Conservation (phyloP, 2,888 invertebrate species). For the Calameuta pallipes region DNA sequence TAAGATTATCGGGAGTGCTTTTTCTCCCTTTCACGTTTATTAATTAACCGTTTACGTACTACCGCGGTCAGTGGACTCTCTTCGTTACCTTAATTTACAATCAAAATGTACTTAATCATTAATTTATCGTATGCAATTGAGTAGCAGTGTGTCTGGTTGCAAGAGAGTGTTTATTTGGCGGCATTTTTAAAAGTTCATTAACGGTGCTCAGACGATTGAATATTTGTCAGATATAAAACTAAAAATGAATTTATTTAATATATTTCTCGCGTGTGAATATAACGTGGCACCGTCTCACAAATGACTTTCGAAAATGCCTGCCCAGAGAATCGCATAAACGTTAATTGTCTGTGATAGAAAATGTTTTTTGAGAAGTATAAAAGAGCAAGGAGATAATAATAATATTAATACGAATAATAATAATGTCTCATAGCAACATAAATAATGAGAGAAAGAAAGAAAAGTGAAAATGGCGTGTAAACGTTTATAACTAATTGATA, state of each 20-base stretch:
- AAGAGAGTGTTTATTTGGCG: conserved; percentile 14
- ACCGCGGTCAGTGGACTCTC: conserved; percentile 2
- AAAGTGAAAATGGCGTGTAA: conserved; percentile 19
- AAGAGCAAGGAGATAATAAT: not conserved
- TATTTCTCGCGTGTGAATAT: not conserved
- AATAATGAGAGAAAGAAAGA: not conserved
- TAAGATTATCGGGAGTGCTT: not conserved
- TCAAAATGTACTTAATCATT: conserved; percentile 24
- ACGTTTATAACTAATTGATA: conserved; percentile 36
- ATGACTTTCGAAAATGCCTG: not conserved
- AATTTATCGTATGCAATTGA: conserved; percentile 9
- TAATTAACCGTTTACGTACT: conserved; percentile 1
- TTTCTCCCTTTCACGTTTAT: not conserved
- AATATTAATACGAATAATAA: not conserved
- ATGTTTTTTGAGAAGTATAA: conserved; percentile 36
- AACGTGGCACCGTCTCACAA: not conserved
- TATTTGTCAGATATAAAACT: not conserved
- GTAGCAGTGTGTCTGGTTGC: conserved; percentile 8
- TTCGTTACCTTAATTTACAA: conserved; percentile 22
- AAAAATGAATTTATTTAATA: not conserved
- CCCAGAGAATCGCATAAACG: conserved; percentile 42
- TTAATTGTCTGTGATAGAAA: conserved; percentile 57
- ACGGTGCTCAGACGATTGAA: not conserved
- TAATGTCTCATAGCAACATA: not conserved
- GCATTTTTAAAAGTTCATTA: not conserved